These are phyloP conservation scores for Cyclura pinguis DNA, from an alignment of 2,797 vertebrate genomes.

Conservation along the genomic window DNA sequence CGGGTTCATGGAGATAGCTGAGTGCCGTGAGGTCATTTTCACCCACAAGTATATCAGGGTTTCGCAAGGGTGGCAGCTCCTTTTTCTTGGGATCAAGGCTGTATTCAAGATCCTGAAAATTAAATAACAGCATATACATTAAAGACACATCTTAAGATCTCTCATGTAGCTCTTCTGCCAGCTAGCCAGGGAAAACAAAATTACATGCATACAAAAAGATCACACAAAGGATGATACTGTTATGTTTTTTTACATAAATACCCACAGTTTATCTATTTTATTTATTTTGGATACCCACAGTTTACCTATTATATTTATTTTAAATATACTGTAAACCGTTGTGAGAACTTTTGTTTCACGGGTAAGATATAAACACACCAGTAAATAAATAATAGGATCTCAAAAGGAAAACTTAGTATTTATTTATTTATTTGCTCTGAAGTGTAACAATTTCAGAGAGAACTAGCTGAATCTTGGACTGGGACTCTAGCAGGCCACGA, in stretches of 20 bases:
- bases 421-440: neutral
- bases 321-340: neutral
- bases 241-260: neutral
- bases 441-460: neutral
- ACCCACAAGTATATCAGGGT: constrained; percentile 98
- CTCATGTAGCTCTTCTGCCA: neutral
- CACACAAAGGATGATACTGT: neutral
- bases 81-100: constrained; percentile 90
- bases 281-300: neutral
- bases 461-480: too few relatives aligned
- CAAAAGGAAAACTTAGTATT: neutral
- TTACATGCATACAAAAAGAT: neutral
- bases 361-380: neutral
- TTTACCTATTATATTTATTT: neutral
- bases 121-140: neutral
- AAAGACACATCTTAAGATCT: accelerated
- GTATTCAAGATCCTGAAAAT: constrained; percentile 88
- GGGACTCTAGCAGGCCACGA: too few relatives aligned
- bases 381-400: neutral
- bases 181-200: neutral
- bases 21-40: constrained; percentile 99
- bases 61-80: constrained; percentile 93
- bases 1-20: constrained; percentile 98
- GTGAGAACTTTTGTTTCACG: too few relatives aligned
- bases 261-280: neutral